These are phyloP conservation scores for Megamerina dolium DNA, from an alignment of 2,888 invertebrate species.

Conservation along the genomic window DNA sequence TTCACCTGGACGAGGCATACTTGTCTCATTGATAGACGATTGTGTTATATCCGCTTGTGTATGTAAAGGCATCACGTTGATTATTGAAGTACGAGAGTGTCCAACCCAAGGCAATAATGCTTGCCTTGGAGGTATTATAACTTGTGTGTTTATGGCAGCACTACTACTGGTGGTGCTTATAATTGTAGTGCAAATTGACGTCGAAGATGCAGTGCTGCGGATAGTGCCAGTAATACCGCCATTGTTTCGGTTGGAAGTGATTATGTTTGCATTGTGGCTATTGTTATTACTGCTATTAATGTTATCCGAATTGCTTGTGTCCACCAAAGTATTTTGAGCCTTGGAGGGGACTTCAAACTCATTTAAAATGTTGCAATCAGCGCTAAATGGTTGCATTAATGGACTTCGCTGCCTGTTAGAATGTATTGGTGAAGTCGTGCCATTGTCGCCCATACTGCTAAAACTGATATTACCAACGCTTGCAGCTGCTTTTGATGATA, in stretches of 20 bases:
- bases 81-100: constrained; percentile 45
- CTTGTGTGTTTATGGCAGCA: constrained; percentile 15
- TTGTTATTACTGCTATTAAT: constrained; percentile 21
- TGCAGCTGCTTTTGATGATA: constrained; percentile 21
- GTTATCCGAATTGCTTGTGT: constrained; percentile 7
- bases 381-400: constrained; percentile 17
- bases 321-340: constrained; percentile 4
- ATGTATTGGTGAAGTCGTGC: constrained; percentile 31
- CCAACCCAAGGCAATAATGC: constrained; percentile 79
- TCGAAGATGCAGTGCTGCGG: constrained; percentile 7
- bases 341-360: constrained; percentile 18
- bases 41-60: constrained; percentile 22
- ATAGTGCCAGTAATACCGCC: not conserved
- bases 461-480: constrained; percentile 9
- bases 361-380: constrained; percentile 21
- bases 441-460: constrained; percentile 18
- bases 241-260: constrained; percentile 1
- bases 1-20: constrained; percentile 81
- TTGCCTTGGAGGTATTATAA: constrained; percentile 50
- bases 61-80: constrained; percentile 41
- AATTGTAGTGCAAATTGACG: constrained; percentile 13
- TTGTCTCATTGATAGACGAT: constrained; percentile 44
- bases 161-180: constrained; percentile 11
- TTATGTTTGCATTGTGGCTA: not conserved
- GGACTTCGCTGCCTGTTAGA: constrained; percentile 16